Evolutionary conservation across 1,140 invertebrate species (phyloP), one percentile per base, ranked within the genome.

Genomic region (Babylonia areolata): DNA sequence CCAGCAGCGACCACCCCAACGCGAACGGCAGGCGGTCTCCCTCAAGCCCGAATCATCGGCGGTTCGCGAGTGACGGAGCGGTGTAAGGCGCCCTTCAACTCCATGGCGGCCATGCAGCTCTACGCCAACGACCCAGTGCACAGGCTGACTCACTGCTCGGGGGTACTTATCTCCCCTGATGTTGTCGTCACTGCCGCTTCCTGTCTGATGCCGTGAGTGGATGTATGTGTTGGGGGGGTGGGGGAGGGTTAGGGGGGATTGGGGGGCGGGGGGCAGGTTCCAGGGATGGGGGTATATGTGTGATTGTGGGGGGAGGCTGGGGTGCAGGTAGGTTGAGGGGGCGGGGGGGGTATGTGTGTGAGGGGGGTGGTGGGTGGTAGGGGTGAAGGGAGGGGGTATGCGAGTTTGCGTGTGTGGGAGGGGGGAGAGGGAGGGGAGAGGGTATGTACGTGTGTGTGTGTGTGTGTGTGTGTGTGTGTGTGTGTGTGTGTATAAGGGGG

Each of bases 61-160:
- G 79, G 79, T 2, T 9, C n/a, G 15, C 17, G 42, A 20, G 79
- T 81, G 42, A 37, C n/a, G 12, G 79, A 81, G 28, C 79, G 79
- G 33, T 81, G 79, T 37, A n/a, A 39, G 46, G 79, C 79, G n/a
- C 79, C 79, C 2, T 81, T 58, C 46, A 81, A 54, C 46, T 42
- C 79, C 79, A 81, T 81, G 79, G 79, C 54, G 23, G 79, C 79
- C 46, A 28, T 81, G 5, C 46, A 81, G 79, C n/a, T 81, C 20
- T n/a, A 33, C 28, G 20, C 46, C 71, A 35, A 17, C 3, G 23
- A 81, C 79, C 79, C 46, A 11, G 5, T 3, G 28, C n/a, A 39
- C 79, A 54, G 37, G 42, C 33, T 51, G 40, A 81, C 79, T 46
- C 46, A 81, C 79, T 81, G 79, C 20, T 46, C 40, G 42, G 79